Evolutionary conservation across 2,797 vertebrate species (phyloP).

Genomic region (Darevskia mixta): DNA sequence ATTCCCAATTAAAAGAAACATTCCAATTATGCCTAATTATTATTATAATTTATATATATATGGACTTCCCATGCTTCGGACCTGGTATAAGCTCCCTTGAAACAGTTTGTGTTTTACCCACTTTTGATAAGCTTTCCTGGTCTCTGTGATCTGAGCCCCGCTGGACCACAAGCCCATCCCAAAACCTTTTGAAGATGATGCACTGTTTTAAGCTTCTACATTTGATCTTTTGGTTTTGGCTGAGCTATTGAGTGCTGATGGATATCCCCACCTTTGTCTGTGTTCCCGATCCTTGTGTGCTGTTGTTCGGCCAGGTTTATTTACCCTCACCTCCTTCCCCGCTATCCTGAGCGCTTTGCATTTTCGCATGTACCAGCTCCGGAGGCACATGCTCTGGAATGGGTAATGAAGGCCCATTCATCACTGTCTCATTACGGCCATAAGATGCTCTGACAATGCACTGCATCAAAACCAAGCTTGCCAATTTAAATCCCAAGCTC

Average conservation of each 20-base stretch:
- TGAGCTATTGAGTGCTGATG: not conserved
- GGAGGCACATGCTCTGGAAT: not conserved
- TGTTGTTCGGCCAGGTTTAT: no score
- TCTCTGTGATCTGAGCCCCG: not conserved
- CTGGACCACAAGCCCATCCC: not conserved
- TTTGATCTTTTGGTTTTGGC: not conserved
- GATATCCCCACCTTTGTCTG: no score
- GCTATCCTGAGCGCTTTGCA: not conserved
- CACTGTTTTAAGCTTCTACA: not conserved
- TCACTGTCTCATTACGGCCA: constrained; percentile 45
- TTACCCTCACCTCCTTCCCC: not conserved
- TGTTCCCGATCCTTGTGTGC: not conserved
- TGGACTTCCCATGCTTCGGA: no score
- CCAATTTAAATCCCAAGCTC: not conserved
- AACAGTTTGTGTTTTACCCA: no score
- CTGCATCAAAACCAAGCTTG: not conserved
- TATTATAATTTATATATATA: no score
- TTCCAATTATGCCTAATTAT: no score
- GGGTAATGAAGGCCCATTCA: constrained; percentile 8
- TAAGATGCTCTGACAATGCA: constrained; percentile 26
- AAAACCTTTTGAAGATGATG: not conserved
- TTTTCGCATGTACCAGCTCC: not conserved
- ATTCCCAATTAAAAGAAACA: no score
- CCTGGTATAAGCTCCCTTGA: no score
- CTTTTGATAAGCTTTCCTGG: not conserved